phyloP scores from a whole-genome alignment of 2,113 vertebrate species.

The Clarias macrocephalus region DNA sequence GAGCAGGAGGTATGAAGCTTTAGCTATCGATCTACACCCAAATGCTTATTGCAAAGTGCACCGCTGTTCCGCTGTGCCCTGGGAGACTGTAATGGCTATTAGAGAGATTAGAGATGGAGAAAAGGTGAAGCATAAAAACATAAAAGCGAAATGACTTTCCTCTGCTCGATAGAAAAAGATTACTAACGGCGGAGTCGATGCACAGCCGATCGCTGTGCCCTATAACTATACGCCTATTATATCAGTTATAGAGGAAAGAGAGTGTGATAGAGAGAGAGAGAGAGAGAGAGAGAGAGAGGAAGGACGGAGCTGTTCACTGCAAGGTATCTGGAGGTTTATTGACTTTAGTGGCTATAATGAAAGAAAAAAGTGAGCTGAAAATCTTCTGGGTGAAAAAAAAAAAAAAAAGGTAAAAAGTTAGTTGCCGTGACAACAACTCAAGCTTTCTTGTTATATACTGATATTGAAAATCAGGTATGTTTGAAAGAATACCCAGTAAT shows the following conservation, averaged over 20 bases:
- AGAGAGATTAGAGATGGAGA: conserved; percentile 24
- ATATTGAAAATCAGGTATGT: neutral
- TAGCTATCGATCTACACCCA: conserved; percentile 37
- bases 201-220: neutral
- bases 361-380: neutral
- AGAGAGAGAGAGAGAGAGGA: neutral
- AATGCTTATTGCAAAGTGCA: conserved; percentile 10
- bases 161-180: conserved; percentile 29
- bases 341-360: neutral
- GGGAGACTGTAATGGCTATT: conserved; percentile 14
- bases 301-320: neutral
- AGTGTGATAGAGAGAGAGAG: neutral
- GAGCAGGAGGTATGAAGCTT: conserved; percentile 16
- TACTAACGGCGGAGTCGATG: conserved; percentile 18
- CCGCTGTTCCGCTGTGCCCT: neutral
- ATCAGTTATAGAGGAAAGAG: neutral
- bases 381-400: neutral
- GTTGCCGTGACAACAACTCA: neutral
- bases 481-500: neutral
- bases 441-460: neutral
- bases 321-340: neutral
- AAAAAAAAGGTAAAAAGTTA: neutral
- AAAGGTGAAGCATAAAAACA: conserved; percentile 25
- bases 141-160: neutral
- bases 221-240: conserved; percentile 13